Evolutionary conservation across 2,888 invertebrate genomes (phyloP).

Genomic region (Pyrrhia umbra): DNA sequence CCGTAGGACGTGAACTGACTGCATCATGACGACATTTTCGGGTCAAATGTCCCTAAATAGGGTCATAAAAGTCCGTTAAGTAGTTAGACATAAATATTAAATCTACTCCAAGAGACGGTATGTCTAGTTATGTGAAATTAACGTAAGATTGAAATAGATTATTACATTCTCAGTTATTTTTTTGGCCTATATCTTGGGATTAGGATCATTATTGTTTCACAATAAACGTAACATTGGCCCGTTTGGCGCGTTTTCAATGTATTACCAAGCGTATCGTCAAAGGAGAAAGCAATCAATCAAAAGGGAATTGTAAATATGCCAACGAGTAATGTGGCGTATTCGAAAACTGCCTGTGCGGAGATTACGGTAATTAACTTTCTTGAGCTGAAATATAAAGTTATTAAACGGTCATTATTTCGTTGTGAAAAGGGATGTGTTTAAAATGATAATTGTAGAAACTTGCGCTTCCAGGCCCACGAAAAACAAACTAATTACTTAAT

Average conservation of each 20-base stretch:
- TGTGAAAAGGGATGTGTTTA: neutral
- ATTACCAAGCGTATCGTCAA: slow-evolving; percentile 30
- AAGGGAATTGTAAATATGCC: slow-evolving; percentile 1
- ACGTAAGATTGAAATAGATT: slow-evolving; percentile 6
- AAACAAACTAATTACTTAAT: neutral
- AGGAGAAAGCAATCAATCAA: slow-evolving; percentile 6
- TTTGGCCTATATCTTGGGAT: slow-evolving; percentile 27
- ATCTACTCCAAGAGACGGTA: slow-evolving; percentile 9
- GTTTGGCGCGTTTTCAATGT: slow-evolving; percentile 39
- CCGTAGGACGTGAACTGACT: slow-evolving; percentile 42
- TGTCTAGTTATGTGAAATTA: slow-evolving; percentile 12
- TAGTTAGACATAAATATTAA: neutral
- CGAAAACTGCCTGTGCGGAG: neutral
- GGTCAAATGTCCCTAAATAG: slow-evolving; percentile 30
- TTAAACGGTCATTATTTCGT: neutral
- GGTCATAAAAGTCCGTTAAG: slow-evolving; percentile 21
- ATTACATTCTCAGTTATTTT: slow-evolving; percentile 34
- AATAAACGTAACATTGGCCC: slow-evolving; percentile 49
- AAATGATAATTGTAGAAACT: neutral
- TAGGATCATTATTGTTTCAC: slow-evolving; percentile 39
- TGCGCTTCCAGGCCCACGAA: neutral
- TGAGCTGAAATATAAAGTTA: neutral
- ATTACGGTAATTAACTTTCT: neutral
- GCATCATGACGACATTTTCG: slow-evolving; percentile 7
- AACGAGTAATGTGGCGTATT: neutral